Conservation (phyloP, 1,140 invertebrate genomes). For the Heliothis subflexa region DNA sequence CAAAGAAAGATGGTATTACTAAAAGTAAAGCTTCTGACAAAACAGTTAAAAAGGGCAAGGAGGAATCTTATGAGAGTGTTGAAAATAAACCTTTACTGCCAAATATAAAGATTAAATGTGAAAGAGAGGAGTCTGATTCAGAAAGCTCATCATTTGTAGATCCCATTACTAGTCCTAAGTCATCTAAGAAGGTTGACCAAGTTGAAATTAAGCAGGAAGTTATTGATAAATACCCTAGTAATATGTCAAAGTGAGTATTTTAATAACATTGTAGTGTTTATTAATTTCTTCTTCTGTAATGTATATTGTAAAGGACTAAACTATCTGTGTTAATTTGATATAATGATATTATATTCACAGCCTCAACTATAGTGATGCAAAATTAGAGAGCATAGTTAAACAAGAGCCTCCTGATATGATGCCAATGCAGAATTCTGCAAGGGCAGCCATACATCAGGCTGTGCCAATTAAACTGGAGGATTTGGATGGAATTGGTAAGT, state of each 20-base stretch:
- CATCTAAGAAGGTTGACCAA: conserved; percentile 65
- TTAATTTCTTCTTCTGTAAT: conserved; percentile 6
- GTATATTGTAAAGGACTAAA: neutral
- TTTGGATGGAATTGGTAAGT: conserved; percentile 82
- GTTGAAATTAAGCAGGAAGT: conserved; percentile 76
- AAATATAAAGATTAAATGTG: conserved; percentile 82
- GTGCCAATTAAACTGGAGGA: conserved; percentile 83
- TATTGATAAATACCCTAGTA: conserved; percentile 65
- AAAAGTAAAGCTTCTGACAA: conserved; percentile 62
- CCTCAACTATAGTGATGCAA: conserved; percentile 66
- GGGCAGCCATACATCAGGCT: conserved; percentile 64
- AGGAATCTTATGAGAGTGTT: conserved; percentile 64
- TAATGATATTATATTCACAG: conserved; percentile 54
- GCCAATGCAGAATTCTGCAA: conserved; percentile 63
- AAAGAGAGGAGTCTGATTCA: conserved; percentile 77
- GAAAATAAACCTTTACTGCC: conserved; percentile 75
- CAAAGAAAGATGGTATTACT: conserved; percentile 67
- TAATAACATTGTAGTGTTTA: neutral
- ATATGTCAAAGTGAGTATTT: conserved; percentile 60
- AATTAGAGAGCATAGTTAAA: conserved; percentile 72
- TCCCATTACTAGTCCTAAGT: conserved; percentile 71
- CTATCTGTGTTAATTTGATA: conserved; percentile 24
- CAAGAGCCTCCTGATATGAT: conserved; percentile 73
- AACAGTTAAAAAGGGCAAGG: conserved; percentile 67
- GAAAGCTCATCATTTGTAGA: conserved; percentile 77